Evolutionary conservation across 2,113 vertebrate species (phyloP).

Genomic region (Callocephalon fimbriatum): DNA sequence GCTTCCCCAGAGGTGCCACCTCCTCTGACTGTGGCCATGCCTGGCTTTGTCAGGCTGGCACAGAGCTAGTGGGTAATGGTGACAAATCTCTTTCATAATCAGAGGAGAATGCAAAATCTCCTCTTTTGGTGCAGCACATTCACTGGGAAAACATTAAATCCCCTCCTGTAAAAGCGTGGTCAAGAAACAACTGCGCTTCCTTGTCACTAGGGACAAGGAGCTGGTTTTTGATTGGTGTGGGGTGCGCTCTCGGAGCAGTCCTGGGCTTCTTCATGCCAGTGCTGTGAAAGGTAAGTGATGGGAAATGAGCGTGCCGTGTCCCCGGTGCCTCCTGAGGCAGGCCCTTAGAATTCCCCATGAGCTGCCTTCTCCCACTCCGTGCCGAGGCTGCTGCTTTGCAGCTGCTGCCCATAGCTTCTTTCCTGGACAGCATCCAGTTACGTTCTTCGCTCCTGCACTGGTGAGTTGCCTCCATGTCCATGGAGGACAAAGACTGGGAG

Average conservation of each 20-base stretch:
- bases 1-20: neutral
- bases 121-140: neutral
- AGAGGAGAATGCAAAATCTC: neutral
- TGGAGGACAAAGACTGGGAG: neutral
- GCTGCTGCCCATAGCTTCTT: neutral
- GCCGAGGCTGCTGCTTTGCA: neutral
- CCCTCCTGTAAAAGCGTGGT: neutral
- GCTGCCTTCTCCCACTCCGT: neutral
- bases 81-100: neutral
- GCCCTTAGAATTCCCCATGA: neutral
- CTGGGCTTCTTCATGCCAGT: neutral
- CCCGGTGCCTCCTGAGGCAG: neutral
- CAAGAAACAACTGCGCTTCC: neutral
- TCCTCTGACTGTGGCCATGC: rapidly evolving
- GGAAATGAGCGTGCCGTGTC: neutral
- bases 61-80: too few relatives aligned
- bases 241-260: neutral
- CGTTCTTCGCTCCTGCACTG: neutral
- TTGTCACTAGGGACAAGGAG: neutral
- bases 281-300: neutral
- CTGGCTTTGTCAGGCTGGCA: neutral
- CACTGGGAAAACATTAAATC: neutral
- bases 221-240: neutral
- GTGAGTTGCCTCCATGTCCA: neutral
- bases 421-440: neutral